phyloP scores from a whole-genome alignment of 2,797 vertebrate species.

The Hylomyscus alleni region DNA sequence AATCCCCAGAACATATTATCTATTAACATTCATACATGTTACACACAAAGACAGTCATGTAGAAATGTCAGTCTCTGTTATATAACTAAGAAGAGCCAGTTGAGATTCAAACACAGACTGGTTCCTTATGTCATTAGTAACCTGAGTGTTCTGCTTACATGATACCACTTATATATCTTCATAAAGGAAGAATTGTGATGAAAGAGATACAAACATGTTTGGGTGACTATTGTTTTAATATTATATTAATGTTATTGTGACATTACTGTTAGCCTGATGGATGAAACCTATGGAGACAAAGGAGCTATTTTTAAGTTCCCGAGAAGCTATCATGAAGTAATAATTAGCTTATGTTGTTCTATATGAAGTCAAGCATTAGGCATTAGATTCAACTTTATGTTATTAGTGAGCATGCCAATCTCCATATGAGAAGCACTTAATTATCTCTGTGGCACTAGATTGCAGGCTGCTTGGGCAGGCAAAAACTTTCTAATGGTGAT shows the following conservation, averaged over 20 bases:
- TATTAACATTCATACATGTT: neutral
- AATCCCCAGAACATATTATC: neutral
- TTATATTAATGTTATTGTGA: neutral
- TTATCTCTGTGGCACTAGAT: neutral
- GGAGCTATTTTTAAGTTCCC: neutral
- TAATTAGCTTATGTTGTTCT: neutral
- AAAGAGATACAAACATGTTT: neutral
- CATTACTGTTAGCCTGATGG: neutral
- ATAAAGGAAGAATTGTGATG: neutral
- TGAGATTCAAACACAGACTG: neutral
- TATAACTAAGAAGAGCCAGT: neutral
- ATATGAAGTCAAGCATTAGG: neutral
- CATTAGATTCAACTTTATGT: neutral
- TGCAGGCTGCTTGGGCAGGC: neutral
- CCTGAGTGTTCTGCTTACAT: neutral
- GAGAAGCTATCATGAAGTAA: neutral
- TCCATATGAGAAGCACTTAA: neutral
- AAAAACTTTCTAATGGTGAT: neutral
- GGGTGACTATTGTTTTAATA: neutral
- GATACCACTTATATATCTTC: neutral
- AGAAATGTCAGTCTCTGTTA: neutral
- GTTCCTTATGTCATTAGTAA: neutral
- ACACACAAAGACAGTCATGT: neutral
- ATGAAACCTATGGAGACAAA: neutral
- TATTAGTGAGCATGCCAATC: neutral